Percentiles rank a stretch among this genome's conserved stretches.
Conservation (phyloP, 2,113 vertebrate genomes). For the Vireo altiloquus region DNA sequence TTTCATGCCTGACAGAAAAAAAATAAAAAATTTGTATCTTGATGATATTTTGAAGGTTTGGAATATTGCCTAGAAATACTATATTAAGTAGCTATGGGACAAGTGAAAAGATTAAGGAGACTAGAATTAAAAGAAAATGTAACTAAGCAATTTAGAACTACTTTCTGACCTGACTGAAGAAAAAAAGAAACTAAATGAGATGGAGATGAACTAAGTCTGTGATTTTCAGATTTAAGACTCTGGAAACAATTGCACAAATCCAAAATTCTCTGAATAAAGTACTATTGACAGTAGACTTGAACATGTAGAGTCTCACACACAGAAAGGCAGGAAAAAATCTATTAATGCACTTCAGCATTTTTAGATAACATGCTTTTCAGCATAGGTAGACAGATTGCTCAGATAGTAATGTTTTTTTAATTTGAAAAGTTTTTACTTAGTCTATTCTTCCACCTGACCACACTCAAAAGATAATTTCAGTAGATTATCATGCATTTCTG, state of each 20-base stretch:
- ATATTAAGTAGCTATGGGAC: neutral
- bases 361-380: neutral
- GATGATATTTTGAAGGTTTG: constrained; percentile 3
- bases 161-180: neutral
- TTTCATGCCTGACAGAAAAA: neutral
- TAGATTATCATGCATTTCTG: neutral
- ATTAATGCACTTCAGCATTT: neutral
- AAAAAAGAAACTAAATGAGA: neutral
- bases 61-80: neutral
- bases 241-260: neutral
- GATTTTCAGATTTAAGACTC: constrained; percentile 21
- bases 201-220: neutral
- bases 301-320: neutral
- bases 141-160: neutral
- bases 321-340: neutral
- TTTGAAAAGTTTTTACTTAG: neutral
- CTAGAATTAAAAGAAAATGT: neutral
- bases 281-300: neutral
- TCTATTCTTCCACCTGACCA: neutral
- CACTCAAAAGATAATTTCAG: constrained; percentile 4
- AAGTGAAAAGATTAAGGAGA: neutral
- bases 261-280: neutral
- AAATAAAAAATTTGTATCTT: neutral
- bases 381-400: neutral
- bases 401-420: neutral